Evolutionary conservation across 1,140 invertebrate genomes (phyloP).

Genomic region (Drosophila ogumai): DNA sequence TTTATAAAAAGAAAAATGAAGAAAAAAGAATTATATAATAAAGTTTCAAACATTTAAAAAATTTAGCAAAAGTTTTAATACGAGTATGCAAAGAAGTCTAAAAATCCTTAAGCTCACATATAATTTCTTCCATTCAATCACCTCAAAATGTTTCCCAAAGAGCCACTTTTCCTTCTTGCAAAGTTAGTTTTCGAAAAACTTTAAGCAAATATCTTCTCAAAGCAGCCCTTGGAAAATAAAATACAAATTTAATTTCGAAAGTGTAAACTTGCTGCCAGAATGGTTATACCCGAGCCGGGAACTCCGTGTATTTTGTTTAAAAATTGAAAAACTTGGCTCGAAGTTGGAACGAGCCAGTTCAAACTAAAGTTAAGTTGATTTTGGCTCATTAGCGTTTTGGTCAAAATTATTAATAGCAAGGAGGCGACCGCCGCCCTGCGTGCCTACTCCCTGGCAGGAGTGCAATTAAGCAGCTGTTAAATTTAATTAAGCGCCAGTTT

Average conservation of each 20-base stretch:
- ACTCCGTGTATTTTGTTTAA: slow-evolving; percentile 37
- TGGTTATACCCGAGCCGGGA: slow-evolving; percentile 15
- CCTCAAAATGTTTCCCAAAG: slow-evolving; percentile 6
- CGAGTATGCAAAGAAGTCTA: too few relatives aligned
- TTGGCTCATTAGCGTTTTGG: slow-evolving; percentile 78
- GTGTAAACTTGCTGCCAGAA: slow-evolving; percentile 17
- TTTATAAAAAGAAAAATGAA: too few relatives aligned
- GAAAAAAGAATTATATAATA: too few relatives aligned
- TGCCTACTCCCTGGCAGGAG: slow-evolving; percentile 17
- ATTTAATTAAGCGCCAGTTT: slow-evolving; percentile 76
- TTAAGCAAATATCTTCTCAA: slow-evolving; percentile 2
- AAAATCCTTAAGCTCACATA: not conserved
- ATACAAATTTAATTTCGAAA: slow-evolving; percentile 15
- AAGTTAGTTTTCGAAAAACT: slow-evolving; percentile 6
- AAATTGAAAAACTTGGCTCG: slow-evolving; percentile 74
- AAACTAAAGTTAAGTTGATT: slow-evolving; percentile 67
- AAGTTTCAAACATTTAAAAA: not conserved
- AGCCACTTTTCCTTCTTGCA: not conserved
- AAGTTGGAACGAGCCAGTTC: slow-evolving; percentile 49
- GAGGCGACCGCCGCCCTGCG: slow-evolving; percentile 1
- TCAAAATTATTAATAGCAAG: slow-evolving; percentile 78
- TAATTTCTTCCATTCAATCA: slow-evolving; percentile 3
- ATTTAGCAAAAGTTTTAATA: not conserved
- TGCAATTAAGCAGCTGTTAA: slow-evolving; percentile 82
- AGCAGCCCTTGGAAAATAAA: slow-evolving; percentile 4